A percentile compares a stretch with the other conserved stretches of the same genome.
Evolutionary conservation across 2,797 vertebrate genomes (phyloP).

Genomic region (Chaunax sp.): DNA sequence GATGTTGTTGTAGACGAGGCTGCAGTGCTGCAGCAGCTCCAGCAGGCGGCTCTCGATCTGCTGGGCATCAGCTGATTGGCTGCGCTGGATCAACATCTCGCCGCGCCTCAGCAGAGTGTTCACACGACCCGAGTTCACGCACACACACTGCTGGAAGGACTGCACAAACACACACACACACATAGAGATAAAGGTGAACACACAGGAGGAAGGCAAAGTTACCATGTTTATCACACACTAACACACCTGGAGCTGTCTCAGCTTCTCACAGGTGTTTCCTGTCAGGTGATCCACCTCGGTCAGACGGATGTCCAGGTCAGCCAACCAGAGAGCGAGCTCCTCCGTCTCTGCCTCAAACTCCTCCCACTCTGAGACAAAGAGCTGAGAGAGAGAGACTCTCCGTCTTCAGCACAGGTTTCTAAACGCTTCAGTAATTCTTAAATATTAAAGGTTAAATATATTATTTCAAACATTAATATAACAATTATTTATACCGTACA

Average conservation of each 20-base stretch:
- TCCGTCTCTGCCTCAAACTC: slow-evolving; percentile 83
- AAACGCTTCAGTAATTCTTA: background rate
- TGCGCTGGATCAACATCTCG: slow-evolving; percentile 83
- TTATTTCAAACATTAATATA: no score
- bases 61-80: slow-evolving; percentile 74
- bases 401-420: no score
- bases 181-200: background rate
- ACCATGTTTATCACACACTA: background rate
- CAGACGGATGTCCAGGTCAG: slow-evolving; percentile 83
- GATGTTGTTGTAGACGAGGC: slow-evolving; percentile 80
- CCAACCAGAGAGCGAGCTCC: slow-evolving; percentile 82
- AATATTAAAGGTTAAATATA: background rate
- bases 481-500: no score
- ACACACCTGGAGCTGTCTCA: slow-evolving; percentile 83
- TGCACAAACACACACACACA: slow-evolving; percentile 30
- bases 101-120: slow-evolving; percentile 80
- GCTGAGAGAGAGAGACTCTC: slow-evolving; percentile 56
- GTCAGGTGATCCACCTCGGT: slow-evolving; percentile 82
- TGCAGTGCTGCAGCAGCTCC: slow-evolving; percentile 81
- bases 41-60: slow-evolving; percentile 80
- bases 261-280: slow-evolving; percentile 79
- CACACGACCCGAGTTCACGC: slow-evolving; percentile 75
- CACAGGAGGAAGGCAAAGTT: background rate
- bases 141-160: slow-evolving; percentile 85
- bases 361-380: slow-evolving; percentile 80